Conservation (phyloP, 2,888 invertebrate genomes). For the Muschampia plurimacula region DNA sequence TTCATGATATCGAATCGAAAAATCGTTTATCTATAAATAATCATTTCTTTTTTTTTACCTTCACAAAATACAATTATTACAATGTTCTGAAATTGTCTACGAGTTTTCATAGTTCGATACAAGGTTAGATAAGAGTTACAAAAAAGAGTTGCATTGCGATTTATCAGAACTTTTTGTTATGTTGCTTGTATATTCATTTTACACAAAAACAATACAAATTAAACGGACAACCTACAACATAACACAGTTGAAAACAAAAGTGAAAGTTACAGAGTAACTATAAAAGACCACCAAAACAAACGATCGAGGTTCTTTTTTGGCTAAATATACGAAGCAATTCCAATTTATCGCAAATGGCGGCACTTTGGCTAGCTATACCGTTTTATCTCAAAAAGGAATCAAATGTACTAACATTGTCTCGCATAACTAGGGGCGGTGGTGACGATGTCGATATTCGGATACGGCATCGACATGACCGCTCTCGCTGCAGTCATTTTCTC, state of each 20-base stretch:
- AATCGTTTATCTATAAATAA: too few species aligned
- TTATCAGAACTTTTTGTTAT: too few species aligned
- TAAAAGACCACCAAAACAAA: slow-evolving; percentile 29
- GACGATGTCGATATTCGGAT: slow-evolving; percentile 71
- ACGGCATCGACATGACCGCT: slow-evolving; percentile 65
- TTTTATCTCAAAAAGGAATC: slow-evolving; percentile 34
- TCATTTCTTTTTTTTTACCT: too few species aligned
- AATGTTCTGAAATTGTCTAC: too few species aligned
- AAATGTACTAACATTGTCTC: slow-evolving; percentile 65
- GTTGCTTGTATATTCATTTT: neutral
- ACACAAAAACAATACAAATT: neutral
- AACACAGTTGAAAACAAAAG: neutral
- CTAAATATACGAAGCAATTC: slow-evolving; percentile 37
- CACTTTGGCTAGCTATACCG: slow-evolving; percentile 33
- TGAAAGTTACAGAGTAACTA: slow-evolving; percentile 12
- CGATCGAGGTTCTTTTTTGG: slow-evolving; percentile 15
- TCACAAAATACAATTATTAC: too few species aligned
- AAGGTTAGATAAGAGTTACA: too few species aligned
- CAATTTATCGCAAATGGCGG: slow-evolving; percentile 36
- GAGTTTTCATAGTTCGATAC: too few species aligned
- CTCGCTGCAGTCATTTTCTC: slow-evolving; percentile 63
- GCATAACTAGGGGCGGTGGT: slow-evolving; percentile 68
- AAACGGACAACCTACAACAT: neutral
- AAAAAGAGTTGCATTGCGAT: too few species aligned
- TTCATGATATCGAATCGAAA: too few species aligned